Base-by-base conservation (phyloP, 2,888 invertebrate species). In the Operophtera brumata region DNA sequence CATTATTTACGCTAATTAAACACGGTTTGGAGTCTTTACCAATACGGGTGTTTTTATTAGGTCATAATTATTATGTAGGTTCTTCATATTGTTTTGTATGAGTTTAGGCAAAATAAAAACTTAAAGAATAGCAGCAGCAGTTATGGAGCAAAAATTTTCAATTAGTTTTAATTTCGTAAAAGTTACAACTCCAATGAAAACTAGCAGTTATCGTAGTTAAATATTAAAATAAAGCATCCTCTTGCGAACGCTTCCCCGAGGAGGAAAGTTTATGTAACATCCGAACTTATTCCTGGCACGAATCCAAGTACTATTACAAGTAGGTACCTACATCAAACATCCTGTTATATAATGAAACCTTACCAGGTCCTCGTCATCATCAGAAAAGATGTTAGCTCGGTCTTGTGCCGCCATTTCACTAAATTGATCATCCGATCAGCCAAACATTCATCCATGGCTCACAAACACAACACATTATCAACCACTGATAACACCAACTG, bases 291-390 rank as follows among this genome's bases (percentile, higher is more conserved):
- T 66, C 61, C 78, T 80, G 81, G 81, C 78, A 68, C 69, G 42
- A 64, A 7, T 75, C 80, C 81, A 80, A 78, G 66, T 59, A 45
- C 10, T n/a, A n/a, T n/a, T n/a, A n/a, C n/a, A n/a, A 4, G 49
- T 36, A 37, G 30, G 39, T 30, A 67, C 69, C 7, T 8, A n/a
- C 71, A n/a, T 74, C 71, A 75, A 80, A 79, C 69, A 63, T 70
- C 65, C 64, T 65, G 67, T 76, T 78, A 74, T 57, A 70, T 77
- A 78, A 77, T 57, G 47, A 43, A 59, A 57, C 71, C 87, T 78
- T 67, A 89, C 89, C 87, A 90, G 70, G 58, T 90, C 89, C 75
- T 90, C 89, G 65, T 88, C 87, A 61, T 87, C 86, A 64, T 89
- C 89, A 26, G 85, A 66, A 68, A 89, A 87, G 70, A 89, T 86